Conservation (phyloP, 2,797 vertebrate genomes). For the Lacerta bilineata region DNA sequence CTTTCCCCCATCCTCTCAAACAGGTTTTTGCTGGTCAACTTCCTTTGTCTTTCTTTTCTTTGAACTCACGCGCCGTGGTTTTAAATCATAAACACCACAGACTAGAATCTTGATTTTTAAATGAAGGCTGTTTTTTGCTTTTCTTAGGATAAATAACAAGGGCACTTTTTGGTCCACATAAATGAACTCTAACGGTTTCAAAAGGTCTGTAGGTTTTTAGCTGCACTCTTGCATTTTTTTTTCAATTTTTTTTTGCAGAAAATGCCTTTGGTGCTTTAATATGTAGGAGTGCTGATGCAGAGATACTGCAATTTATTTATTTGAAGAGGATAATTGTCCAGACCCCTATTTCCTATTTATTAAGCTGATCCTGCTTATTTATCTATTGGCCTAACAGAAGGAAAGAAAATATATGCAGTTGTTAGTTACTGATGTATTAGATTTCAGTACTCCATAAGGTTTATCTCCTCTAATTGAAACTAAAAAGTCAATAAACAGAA, state of each 20-base stretch:
- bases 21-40: too few relatives aligned
- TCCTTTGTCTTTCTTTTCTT: too few relatives aligned
- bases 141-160: neutral
- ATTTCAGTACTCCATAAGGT: constrained; percentile 24
- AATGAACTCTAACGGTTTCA: neutral
- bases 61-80: too few relatives aligned
- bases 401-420: neutral
- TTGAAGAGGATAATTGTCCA: neutral
- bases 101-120: neutral
- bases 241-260: neutral
- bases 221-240: neutral
- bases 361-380: constrained; percentile 1
- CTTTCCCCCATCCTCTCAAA: too few relatives aligned
- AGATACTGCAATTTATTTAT: neutral
- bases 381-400: constrained; percentile 7
- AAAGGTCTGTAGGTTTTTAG: too few relatives aligned
- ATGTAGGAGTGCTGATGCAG: neutral
- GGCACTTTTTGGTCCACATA: neutral
- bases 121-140: too few relatives aligned
- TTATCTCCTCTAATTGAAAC: constrained; percentile 21
- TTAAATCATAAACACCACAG: too few relatives aligned
- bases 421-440: neutral
- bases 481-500: constrained; percentile 8
- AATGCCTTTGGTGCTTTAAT: neutral
- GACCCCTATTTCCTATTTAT: neutral